phyloP scores from a whole-genome alignment of 2,888 invertebrate genomes.

The Bellardia bayeri region DNA sequence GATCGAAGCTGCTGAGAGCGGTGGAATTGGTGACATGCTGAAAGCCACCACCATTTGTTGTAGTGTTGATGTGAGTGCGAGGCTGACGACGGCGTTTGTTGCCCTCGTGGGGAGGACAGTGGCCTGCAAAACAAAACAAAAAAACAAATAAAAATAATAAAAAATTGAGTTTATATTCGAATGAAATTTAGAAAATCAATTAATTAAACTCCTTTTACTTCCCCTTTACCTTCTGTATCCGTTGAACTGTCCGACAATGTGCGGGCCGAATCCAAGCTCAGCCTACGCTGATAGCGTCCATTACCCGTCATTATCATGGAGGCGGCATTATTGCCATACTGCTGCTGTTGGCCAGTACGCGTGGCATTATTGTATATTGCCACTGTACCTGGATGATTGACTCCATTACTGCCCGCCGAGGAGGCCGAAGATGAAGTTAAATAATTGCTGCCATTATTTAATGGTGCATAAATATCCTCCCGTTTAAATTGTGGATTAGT shows the following conservation, averaged over 20 bases:
- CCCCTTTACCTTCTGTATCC: conserved; percentile 85
- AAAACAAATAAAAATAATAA: not conserved
- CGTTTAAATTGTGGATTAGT: conserved; percentile 86
- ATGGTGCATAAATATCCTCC: conserved; percentile 81
- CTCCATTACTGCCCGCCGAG: conserved; percentile 69
- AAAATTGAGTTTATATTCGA: not conserved
- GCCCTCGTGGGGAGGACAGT: conserved; percentile 85
- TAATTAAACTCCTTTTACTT: too few species aligned
- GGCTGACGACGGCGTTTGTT: conserved; percentile 85
- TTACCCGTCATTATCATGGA: conserved; percentile 62
- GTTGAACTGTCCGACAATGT: conserved; percentile 90
- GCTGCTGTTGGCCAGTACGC: conserved; percentile 60
- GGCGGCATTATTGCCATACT: conserved; percentile 51
- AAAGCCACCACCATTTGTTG: conserved; percentile 56
- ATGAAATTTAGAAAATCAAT: not conserved
- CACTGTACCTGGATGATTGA: conserved; percentile 74
- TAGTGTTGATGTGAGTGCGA: conserved; percentile 75
- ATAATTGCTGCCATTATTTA: conserved; percentile 74
- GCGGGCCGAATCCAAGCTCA: conserved; percentile 89
- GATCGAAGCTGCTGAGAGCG: conserved; percentile 79
- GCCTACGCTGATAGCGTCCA: conserved; percentile 85
- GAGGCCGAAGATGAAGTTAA: conserved; percentile 73
- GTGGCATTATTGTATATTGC: conserved; percentile 74
- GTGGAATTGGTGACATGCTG: conserved; percentile 68
- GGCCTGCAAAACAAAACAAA: conserved; percentile 75